Conservation (phyloP, 2,113 vertebrate genomes). For the Scytalopus superciliaris region DNA sequence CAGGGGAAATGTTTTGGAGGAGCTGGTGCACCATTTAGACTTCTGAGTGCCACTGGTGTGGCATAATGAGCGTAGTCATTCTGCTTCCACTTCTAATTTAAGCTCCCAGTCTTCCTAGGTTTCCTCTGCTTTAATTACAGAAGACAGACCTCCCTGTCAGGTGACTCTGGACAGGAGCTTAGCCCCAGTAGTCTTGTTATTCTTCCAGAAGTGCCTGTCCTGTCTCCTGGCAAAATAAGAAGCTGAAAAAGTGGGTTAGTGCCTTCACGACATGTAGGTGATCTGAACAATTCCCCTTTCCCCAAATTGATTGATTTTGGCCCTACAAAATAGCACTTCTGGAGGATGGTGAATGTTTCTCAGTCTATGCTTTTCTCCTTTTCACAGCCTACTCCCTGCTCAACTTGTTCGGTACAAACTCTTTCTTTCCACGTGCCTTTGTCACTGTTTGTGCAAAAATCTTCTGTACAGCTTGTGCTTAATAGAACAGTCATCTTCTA, state of each 20-base stretch:
- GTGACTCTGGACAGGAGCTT: not conserved
- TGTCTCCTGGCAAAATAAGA: not conserved
- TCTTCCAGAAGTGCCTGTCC: not conserved
- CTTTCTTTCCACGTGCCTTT: not conserved
- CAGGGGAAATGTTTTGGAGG: not conserved
- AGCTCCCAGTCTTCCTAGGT: not conserved
- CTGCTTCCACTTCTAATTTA: not conserved
- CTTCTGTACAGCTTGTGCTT: slow-evolving; percentile 57
- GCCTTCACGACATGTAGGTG: not conserved
- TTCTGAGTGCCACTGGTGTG: not conserved
- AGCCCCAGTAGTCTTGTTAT: not conserved
- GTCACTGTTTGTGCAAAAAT: slow-evolving; percentile 1
- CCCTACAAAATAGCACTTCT: not conserved
- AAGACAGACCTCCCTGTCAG: not conserved
- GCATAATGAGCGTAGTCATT: not conserved
- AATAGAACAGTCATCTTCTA: not conserved
- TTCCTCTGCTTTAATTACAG: not conserved
- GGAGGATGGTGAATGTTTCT: not conserved
- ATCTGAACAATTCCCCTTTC: not conserved
- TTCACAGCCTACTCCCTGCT: not conserved
- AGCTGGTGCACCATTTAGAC: not conserved
- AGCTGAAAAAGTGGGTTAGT: not conserved
- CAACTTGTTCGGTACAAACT: not conserved
- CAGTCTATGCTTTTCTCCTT: not conserved
- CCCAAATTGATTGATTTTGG: not conserved